These are phyloP conservation scores for Spilarctia lutea DNA, from an alignment of 2,888 invertebrate species.

Conservation along the genomic window DNA sequence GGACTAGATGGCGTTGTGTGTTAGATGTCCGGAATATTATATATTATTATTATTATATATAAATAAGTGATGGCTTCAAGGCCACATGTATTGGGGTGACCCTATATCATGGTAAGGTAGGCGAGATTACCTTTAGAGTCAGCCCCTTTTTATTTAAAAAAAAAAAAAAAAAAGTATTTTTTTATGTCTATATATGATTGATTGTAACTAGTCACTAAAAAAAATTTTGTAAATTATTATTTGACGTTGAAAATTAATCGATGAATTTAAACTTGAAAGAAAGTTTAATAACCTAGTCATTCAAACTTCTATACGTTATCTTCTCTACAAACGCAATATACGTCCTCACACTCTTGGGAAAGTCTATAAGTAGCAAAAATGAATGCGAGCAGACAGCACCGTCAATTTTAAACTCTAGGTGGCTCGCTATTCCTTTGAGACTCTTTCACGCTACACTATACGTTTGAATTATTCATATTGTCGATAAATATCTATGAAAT, in stretches of 20 bases:
- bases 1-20: too few relatives aligned
- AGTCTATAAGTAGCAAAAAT: constrained; percentile 32
- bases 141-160: neutral
- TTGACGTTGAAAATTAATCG: neutral
- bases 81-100: neutral
- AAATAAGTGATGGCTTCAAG: too few relatives aligned
- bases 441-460: constrained; percentile 74
- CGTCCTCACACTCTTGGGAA: constrained; percentile 19
- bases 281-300: neutral
- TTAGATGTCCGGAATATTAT: too few relatives aligned
- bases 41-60: too few relatives aligned
- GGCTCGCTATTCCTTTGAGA: constrained; percentile 79
- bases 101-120: neutral
- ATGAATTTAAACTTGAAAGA: neutral
- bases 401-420: constrained; percentile 77
- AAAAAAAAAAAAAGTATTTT: too few relatives aligned
- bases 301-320: neutral
- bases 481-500: constrained; percentile 76
- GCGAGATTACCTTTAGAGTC: neutral
- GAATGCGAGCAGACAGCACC: constrained; percentile 55
- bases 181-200: neutral
- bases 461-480: constrained; percentile 80
- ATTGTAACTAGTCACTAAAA: neutral
- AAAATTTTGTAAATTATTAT: neutral
- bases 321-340: constrained; percentile 1